A percentile compares a stretch with the other conserved stretches of the same genome.
These are phyloP conservation scores for Podarcis muralis DNA, from an alignment of 2,113 vertebrate species.

Conservation along the genomic window DNA sequence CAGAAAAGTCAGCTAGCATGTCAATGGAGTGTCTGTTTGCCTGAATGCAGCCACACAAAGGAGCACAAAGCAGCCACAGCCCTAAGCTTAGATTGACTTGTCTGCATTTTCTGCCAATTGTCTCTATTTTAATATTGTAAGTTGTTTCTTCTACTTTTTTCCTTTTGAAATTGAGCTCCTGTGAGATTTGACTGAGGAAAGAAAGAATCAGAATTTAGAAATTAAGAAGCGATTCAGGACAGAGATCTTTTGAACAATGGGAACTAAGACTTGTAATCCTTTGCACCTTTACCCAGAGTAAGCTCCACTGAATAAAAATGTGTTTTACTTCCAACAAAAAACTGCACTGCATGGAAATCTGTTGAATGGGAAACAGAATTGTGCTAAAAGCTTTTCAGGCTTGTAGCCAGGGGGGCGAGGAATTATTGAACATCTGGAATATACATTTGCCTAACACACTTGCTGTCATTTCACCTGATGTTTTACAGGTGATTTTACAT, in stretches of 20 bases:
- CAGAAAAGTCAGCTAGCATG: background rate
- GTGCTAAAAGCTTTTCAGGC: background rate
- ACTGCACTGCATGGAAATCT: background rate
- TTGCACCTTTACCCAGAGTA: background rate
- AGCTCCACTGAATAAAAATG: background rate
- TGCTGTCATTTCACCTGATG: background rate
- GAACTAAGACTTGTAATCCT: background rate
- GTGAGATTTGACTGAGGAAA: background rate
- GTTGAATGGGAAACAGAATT: background rate
- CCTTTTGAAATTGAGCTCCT: background rate
- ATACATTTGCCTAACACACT: background rate
- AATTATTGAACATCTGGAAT: background rate
- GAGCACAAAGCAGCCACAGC: too few species aligned
- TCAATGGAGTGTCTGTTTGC: background rate
- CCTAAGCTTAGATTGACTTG: background rate
- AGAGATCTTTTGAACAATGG: background rate
- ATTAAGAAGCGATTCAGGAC: background rate
- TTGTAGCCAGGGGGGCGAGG: background rate
- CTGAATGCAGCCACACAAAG: background rate
- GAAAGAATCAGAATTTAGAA: background rate
- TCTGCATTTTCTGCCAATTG: background rate
- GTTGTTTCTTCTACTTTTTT: background rate
- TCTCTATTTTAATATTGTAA: background rate
- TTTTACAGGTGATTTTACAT: too few species aligned
- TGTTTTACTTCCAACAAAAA: background rate